Base-by-base conservation (phyloP, 2,797 vertebrate genomes). In the Mastacembelus armatus region DNA sequence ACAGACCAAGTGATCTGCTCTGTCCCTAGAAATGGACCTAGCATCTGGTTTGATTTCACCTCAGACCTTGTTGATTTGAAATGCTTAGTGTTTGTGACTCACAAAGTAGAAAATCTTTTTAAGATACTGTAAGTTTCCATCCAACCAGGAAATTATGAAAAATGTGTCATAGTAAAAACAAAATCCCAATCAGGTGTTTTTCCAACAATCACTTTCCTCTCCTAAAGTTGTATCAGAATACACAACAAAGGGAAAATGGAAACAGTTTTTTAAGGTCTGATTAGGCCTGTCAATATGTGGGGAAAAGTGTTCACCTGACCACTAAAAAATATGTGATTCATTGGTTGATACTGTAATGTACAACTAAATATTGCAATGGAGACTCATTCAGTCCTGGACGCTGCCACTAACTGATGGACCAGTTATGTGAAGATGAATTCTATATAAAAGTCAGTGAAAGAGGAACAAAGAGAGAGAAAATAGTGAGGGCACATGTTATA, bases 121-220 rank as follows among this genome's bases (percentile, higher is more conserved):
- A 24, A n/a, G 3, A 21, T 29, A 16, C 16, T 47, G 6, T 27
- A 61, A 30, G 22, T 79, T 77, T 83, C 63, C 73, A 50, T 61
- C 15, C 7, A 36, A 26, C 10, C 38, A 61, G 35, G 14, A 5
- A 15, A 29, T 56, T 16, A 11, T 50, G 21, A 52, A 29, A 22
- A 44, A 55, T 44, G 43, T 10, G 39, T 55, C 19, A 33, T 2
- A 27, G 42, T n/a, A n/a, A n/a, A n/a, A n/a, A n/a, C 16, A 32
- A 52, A 61, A 57, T 22, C 11, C 24, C 14, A 61, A 45, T 71
- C 44, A 52, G 29, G 19, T 57, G 52, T 58, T 70, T 64, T 69
- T 58, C 69, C 51, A 50, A 45, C 8, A 51, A 19, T 38, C 1
- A 1, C 19, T 52, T 71, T 32, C n/a, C 49, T 44, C 19, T 40